A percentile compares a stretch with the other conserved stretches of the same genome.
These are phyloP conservation scores for Columba janthina DNA, from an alignment of 2,113 vertebrate species.

Conservation along the genomic window DNA sequence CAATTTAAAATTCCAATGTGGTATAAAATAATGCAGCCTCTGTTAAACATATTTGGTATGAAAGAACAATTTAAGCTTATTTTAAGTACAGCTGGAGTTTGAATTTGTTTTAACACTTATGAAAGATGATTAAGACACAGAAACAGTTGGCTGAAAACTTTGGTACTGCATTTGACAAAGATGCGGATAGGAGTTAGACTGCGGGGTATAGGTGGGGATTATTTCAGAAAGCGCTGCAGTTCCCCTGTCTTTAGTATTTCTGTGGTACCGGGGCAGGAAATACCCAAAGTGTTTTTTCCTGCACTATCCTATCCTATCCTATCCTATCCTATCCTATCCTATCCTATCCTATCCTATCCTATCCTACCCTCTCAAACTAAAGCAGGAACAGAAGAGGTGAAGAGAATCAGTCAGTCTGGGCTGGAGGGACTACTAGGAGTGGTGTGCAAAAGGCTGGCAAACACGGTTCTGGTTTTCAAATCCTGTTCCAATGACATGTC, in stretches of 20 bases:
- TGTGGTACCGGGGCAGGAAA: neutral
- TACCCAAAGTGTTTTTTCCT: neutral
- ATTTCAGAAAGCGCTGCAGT: neutral
- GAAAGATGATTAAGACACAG: neutral
- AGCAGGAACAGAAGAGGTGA: neutral
- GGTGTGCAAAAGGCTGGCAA: neutral
- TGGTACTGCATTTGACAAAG: neutral
- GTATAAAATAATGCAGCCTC: neutral
- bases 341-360: neutral
- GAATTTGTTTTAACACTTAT: neutral
- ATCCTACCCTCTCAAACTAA: neutral
- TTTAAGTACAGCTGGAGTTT: neutral
- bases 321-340: neutral
- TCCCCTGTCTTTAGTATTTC: neutral
- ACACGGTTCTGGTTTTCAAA: neutral
- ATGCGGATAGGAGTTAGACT: neutral
- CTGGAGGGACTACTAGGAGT: too few species aligned
- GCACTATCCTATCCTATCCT: neutral
- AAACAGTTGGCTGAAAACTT: neutral
- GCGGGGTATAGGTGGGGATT: neutral
- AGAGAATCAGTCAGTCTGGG: accelerated
- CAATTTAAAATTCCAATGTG: neutral
- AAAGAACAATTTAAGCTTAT: conserved; percentile 1
- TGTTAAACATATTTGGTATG: neutral
- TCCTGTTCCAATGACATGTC: neutral